Evolutionary conservation across 2,113 vertebrate genomes (phyloP), one percentile per base, ranked within the genome.

Genomic region (Alaudala cheleensis): DNA sequence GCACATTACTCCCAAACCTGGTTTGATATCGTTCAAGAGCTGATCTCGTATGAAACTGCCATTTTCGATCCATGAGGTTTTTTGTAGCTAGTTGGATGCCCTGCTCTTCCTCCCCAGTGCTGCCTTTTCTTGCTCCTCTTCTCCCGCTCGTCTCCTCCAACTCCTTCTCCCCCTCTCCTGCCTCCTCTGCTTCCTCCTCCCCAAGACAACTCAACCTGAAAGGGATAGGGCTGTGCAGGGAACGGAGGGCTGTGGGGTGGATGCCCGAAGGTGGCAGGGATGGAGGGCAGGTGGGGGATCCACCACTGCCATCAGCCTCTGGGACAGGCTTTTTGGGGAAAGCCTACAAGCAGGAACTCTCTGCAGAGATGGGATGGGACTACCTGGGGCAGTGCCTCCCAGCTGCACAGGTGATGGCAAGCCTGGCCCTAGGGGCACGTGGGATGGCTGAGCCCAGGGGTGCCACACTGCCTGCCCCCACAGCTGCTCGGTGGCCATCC

Each of bases 191-290:
- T 97, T 96, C 64, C 81, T 93, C 72, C 73, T 94, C 61, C 82
- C 67, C 57, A 98, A 98, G 98, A 97, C 98, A 98, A 97, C 97
- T 98, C 98, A 98, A 98, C 96, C 97, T 97, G 97, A 96, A 97
- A 88, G 95, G 96, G 89, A 97, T 96, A 97, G 97, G 96, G 95
- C 97, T 97, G 93, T 93, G 86, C 88, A 66, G 78, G 83, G 78
- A 54, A 67, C 4, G 1, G 62, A 49, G 82, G 57, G 39, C 78
- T 80, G 42, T 24, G 20, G 86, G 88, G 81, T 53, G 58, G 56
- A 58, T 1, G 1, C 76, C 86, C 76, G 14, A 42, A 88, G 62
- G 60, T 79, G 92, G 12, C 7, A 5, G 74, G 53, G 57, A 50
- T 6, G 4, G 61, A 71, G 61, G 51, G 28, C 22, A 11, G 31